Evolutionary conservation across 2,888 invertebrate genomes (phyloP), one percentile per base, ranked within the genome.

Genomic region (Watsonalla cultraria): DNA sequence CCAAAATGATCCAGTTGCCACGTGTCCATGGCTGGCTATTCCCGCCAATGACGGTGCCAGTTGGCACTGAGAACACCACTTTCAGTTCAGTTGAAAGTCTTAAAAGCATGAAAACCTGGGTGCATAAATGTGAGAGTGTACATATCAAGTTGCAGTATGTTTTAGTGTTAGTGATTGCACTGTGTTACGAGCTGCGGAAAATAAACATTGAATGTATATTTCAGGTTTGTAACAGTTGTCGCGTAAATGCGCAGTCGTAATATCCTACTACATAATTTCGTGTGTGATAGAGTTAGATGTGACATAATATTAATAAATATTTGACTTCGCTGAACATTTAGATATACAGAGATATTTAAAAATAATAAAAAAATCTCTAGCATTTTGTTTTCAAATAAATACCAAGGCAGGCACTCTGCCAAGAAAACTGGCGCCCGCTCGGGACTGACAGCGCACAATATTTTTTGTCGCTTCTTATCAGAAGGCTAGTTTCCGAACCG

Each of bases 1-100:
- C 73, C 70, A 72, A 72, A 74, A 70, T 64, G 60, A 64, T 76
- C 65, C 67, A 76, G 78, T 75, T 46, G 52, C 42, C 47, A 49
- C 33, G 46, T 14, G 50, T 47, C 53, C 51, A 37, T 53, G 54
- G 53, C 45, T 56, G 52, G 42, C 52, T 50, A 57, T 50, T 56
- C 58, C 54, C n/a, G 11, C 54, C 45, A 42, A 11, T 42, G 11
- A 42, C 54, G 52, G 11, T 56, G 63, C 60, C 68, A 67, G 63
- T 60, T 68, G 62, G 65, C 64, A 61, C 54, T 52, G 24, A 52
- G 5, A 37, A 8, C 11, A 11, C 42, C 5, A 11, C 11, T 42
- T 42, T 42, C 42, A 42, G 42, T 11, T 42, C 42, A 11, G 42
- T 42, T 11, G 42, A 42, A 42, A 37, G 37, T 42, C 42, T 42